Percentiles rank a stretch among this genome's conserved stretches.
Evolutionary conservation across 2,888 invertebrate species (phyloP).

Genomic region (Drosophila prostipennis): DNA sequence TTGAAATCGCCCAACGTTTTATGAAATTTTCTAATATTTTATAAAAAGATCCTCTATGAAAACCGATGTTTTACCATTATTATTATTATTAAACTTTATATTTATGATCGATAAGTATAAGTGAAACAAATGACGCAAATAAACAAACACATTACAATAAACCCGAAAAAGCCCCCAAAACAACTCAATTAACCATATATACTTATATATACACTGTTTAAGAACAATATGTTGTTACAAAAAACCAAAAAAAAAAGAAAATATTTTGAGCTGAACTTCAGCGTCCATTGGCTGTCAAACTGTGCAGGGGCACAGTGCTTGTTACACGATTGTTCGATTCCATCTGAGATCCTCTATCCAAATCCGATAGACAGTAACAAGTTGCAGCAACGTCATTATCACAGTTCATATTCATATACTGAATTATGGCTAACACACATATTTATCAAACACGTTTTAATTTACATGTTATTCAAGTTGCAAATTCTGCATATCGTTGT

Average conservation of each 20-base stretch:
- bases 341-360: conserved; percentile 3
- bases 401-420: conserved; percentile 28
- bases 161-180: conserved; percentile 34
- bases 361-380: background rate
- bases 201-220: conserved; percentile 43
- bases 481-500: conserved; percentile 72
- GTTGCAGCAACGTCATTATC: conserved; percentile 8
- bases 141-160: conserved; percentile 65
- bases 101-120: conserved; percentile 73
- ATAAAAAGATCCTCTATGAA: conserved; percentile 51
- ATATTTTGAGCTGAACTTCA: conserved; percentile 19
- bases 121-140: conserved; percentile 71
- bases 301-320: conserved; percentile 30
- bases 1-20: conserved; percentile 62
- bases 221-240: conserved; percentile 54
- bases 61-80: conserved; percentile 64
- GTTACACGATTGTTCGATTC: conserved; percentile 15
- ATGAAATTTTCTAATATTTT: conserved; percentile 68
- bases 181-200: conserved; percentile 35
- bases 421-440: conserved; percentile 30
- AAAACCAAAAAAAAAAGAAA: conserved; percentile 9
- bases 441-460: conserved; percentile 43
- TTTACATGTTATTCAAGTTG: conserved; percentile 64
- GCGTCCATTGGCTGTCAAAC: conserved; percentile 38
- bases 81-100: conserved; percentile 75